Conservation (phyloP, 2,797 vertebrate genomes). For the Pteropus rufus region DNA sequence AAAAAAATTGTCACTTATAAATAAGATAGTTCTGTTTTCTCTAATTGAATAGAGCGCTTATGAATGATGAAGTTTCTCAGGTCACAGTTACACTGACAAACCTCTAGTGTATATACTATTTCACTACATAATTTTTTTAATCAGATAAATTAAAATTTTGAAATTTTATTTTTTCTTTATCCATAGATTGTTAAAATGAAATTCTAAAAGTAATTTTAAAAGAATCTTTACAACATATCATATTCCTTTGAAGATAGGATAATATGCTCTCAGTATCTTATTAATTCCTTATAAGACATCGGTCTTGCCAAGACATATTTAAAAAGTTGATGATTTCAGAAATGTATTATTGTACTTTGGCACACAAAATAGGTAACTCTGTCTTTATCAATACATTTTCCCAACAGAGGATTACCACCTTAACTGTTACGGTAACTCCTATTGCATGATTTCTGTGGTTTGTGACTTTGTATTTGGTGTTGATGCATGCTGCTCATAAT, state of each 20-base stretch:
- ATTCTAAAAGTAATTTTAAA: not conserved
- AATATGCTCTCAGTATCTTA: not conserved
- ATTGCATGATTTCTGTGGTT: conserved; percentile 83
- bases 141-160: not conserved
- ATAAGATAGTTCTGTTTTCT: not conserved
- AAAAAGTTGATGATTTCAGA: conserved; percentile 61
- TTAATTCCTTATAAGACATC: not conserved
- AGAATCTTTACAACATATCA: not conserved
- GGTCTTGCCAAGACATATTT: conserved; percentile 7
- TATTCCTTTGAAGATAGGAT: not conserved
- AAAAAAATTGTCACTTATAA: not conserved
- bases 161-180: not conserved
- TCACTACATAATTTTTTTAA: not conserved
- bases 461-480: conserved; percentile 70
- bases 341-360: conserved; percentile 64
- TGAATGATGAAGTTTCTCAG: not conserved
- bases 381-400: conserved; percentile 84
- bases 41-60: not conserved
- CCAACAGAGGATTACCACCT: conserved; percentile 98
- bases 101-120: not conserved
- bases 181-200: not conserved
- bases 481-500: conserved; percentile 62
- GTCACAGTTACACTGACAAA: not conserved
- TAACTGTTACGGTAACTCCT: conserved; percentile 98
- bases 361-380: conserved; percentile 79